Percentiles rank a stretch among this genome's conserved stretches.
These are phyloP conservation scores for Idris sp. DNA, from an alignment of 1,140 invertebrate genomes.

Conservation along the genomic window DNA sequence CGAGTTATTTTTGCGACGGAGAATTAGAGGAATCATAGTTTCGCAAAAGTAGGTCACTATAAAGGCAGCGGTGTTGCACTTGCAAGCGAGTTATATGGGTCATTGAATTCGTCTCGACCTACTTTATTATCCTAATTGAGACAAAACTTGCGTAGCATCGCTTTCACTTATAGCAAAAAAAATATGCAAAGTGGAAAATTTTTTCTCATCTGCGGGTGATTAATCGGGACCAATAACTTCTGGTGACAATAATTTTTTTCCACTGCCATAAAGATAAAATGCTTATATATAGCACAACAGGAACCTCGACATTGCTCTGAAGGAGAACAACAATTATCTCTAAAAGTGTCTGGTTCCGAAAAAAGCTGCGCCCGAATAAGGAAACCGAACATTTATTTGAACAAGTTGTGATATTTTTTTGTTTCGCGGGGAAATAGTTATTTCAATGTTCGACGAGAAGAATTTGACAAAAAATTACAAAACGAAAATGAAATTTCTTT, in stretches of 20 bases:
- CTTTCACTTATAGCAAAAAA: no score
- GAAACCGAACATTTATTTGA: conserved; percentile 53
- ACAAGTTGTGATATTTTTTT: conserved; percentile 20
- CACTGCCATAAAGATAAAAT: conserved; percentile 19
- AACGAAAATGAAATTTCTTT: no score
- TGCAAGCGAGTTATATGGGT: conserved; percentile 53
- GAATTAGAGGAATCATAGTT: conserved; percentile 48
- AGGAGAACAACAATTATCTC: conserved; percentile 60
- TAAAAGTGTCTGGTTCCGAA: conserved; percentile 42
- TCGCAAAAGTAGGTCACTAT: conserved; percentile 43
- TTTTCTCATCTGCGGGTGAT: no score
- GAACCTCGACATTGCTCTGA: conserved; percentile 55
- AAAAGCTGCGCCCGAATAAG: conserved; percentile 60
- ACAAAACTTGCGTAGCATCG: conserved; percentile 10
- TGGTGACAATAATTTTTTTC: no score
- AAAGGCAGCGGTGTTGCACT: conserved; percentile 35
- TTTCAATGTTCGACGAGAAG: conserved; percentile 9
- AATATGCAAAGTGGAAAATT: conserved; percentile 2
- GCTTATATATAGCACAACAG: conserved; percentile 48
- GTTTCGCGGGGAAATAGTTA: conserved; percentile 10
- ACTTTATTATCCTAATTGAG: conserved; percentile 58
- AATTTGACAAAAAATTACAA: no score
- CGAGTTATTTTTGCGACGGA: conserved; percentile 44
- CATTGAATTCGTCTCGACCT: conserved; percentile 53
- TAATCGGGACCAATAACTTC: no score